Evolutionary conservation across 30 jellyfish, hydroid and myxozoan species (phyloP).

Genomic region (Hydra vulgaris): DNA sequence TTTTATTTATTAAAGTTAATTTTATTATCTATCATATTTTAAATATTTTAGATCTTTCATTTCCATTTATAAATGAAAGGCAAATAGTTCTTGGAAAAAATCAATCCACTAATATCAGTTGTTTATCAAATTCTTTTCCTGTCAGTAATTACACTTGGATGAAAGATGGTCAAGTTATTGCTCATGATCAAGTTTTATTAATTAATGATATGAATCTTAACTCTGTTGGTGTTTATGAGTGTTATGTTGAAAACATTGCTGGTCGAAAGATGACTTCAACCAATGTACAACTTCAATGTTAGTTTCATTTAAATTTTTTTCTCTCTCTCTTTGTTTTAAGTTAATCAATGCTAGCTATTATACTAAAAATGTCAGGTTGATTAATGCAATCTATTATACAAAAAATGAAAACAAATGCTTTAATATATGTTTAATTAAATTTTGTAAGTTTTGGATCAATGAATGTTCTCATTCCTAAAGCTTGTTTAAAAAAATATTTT

Average conservation of each 20-base stretch:
- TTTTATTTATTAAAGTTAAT: too few relatives aligned
- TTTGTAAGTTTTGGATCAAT: too few relatives aligned
- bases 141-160: neutral
- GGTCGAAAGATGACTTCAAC: neutral
- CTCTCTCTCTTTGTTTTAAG: too few relatives aligned
- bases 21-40: neutral
- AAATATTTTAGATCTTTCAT: neutral
- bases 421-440: too few relatives aligned
- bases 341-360: too few relatives aligned
- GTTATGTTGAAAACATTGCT: constrained; percentile 11
- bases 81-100: neutral
- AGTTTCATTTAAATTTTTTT: too few relatives aligned
- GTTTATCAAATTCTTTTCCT: neutral
- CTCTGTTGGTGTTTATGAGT: constrained; percentile 9
- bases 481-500: too few relatives aligned
- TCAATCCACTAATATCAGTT: neutral
- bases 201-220: neutral
- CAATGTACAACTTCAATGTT: too few relatives aligned
- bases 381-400: too few relatives aligned
- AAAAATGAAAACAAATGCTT: too few relatives aligned
- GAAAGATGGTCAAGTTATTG: neutral
- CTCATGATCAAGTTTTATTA: neutral
- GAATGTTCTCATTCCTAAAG: too few relatives aligned
- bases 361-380: too few relatives aligned
- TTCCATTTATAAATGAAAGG: neutral